Conservation (phyloP, 2,113 vertebrate genomes). For the Eublepharis macularius region DNA sequence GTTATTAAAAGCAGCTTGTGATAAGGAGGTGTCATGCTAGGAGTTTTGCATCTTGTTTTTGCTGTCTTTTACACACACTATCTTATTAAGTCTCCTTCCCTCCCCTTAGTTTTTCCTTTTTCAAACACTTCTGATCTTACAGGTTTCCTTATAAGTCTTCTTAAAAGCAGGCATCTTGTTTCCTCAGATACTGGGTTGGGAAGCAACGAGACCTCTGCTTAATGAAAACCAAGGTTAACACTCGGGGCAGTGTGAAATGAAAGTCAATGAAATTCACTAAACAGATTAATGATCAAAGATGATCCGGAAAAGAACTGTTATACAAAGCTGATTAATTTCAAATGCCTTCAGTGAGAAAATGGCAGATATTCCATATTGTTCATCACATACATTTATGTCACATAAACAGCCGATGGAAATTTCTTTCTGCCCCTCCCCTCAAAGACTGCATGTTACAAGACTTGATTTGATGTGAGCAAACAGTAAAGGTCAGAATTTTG, state of each 20-base stretch:
- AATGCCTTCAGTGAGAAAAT: not conserved
- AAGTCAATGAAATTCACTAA: slow-evolving; percentile 19
- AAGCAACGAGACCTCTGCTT: not conserved
- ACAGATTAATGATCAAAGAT: not conserved
- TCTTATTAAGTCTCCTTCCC: not conserved
- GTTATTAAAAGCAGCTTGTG: not conserved
- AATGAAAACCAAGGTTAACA: slow-evolving; percentile 26
- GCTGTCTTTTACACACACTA: not conserved
- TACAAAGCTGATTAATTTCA: slow-evolving; percentile 15
- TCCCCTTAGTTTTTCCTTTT: not conserved
- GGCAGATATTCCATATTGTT: slow-evolving; percentile 1
- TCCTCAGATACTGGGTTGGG: not conserved
- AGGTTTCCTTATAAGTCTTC: not conserved
- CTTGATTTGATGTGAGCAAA: not conserved
- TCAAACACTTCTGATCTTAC: not conserved
- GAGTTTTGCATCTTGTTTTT: not conserved
- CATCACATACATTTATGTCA: slow-evolving; percentile 1
- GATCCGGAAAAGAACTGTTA: slow-evolving; percentile 15
- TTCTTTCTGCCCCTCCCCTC: not conserved
- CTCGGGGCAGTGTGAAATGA: not conserved
- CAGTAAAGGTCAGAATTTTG: not conserved
- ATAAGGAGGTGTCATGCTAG: slow-evolving; percentile 12
- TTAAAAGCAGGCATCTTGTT: not conserved
- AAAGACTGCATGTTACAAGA: not conserved
- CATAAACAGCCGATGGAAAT: not conserved